A percentile compares a stretch with the other conserved stretches of the same genome.
Conservation (phyloP, 2,888 invertebrate species). For the Trileptium ribeirensis region DNA sequence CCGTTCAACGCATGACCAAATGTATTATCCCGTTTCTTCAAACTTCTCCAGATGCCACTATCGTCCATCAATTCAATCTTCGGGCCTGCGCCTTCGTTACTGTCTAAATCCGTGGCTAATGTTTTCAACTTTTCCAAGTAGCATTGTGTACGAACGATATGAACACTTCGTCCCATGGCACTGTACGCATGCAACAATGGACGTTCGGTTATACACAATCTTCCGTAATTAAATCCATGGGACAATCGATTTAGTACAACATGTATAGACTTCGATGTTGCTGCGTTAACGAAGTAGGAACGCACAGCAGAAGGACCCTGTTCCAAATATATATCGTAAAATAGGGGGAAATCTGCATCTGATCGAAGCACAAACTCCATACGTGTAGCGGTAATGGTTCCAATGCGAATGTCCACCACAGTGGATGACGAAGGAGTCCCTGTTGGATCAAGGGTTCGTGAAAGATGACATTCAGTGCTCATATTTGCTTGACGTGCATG, state of each 20-base stretch:
- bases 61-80: too few relatives aligned
- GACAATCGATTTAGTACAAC: conserved; percentile 21
- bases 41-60: too few relatives aligned
- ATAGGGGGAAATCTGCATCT: conserved; percentile 39
- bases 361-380: background rate
- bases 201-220: conserved; percentile 41
- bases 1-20: too few relatives aligned
- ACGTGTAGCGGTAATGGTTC: background rate
- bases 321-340: conserved; percentile 37
- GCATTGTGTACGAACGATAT: background rate
- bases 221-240: conserved; percentile 40
- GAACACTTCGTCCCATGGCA: conserved; percentile 39
- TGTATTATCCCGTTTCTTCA: too few relatives aligned
- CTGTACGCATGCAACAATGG: conserved; percentile 40
- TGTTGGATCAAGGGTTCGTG: conserved; percentile 40
- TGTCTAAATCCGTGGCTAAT: background rate
- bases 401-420: conserved; percentile 34
- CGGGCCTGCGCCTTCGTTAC: too few relatives aligned
- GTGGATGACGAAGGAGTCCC: conserved; percentile 39
- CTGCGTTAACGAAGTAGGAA: conserved; percentile 31
- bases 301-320: conserved; percentile 37
- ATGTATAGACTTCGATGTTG: background rate
- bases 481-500: conserved; percentile 40
- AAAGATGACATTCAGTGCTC: conserved; percentile 40
- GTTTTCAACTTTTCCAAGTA: conserved; percentile 2